These are phyloP conservation scores for Luehdorfia chinensis DNA, from an alignment of 1,140 invertebrate genomes.

Conservation along the genomic window DNA sequence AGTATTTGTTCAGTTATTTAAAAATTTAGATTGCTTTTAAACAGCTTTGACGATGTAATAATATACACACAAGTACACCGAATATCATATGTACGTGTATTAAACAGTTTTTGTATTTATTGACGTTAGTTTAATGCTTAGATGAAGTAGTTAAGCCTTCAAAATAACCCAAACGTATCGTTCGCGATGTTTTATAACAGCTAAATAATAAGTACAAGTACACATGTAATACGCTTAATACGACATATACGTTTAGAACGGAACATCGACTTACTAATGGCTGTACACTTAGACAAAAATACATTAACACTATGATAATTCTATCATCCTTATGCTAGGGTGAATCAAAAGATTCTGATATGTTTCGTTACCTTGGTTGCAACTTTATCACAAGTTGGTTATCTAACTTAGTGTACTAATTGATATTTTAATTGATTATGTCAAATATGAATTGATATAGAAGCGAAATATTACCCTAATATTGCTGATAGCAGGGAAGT, in stretches of 20 bases:
- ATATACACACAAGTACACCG: too few relatives aligned
- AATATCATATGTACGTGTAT: too few relatives aligned
- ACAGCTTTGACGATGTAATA: too few relatives aligned
- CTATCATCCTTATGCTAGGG: conserved; percentile 41
- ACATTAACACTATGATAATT: conserved; percentile 32
- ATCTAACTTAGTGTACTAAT: conserved; percentile 47
- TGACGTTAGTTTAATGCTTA: too few relatives aligned
- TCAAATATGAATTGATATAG: conserved; percentile 36
- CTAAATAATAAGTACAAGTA: too few relatives aligned
- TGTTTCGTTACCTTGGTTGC: conserved; percentile 76
- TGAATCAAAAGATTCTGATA: conserved; percentile 77
- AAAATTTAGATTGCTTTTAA: too few relatives aligned
- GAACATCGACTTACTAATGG: conserved; percentile 11
- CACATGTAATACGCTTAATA: too few relatives aligned
- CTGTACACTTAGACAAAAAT: conserved; percentile 39
- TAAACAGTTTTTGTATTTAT: too few relatives aligned
- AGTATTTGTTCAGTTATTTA: too few relatives aligned
- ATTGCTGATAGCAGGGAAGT: conserved; percentile 52
- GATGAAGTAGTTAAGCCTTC: too few relatives aligned
- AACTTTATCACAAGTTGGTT: conserved; percentile 75
- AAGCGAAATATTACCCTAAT: conserved; percentile 47
- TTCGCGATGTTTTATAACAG: too few relatives aligned
- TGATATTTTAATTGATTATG: conserved; percentile 60
- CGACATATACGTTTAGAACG: conserved; percentile 12
- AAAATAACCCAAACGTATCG: too few relatives aligned